Base-by-base conservation (phyloP, 2,113 vertebrate species). In the Nothocercus julius region DNA sequence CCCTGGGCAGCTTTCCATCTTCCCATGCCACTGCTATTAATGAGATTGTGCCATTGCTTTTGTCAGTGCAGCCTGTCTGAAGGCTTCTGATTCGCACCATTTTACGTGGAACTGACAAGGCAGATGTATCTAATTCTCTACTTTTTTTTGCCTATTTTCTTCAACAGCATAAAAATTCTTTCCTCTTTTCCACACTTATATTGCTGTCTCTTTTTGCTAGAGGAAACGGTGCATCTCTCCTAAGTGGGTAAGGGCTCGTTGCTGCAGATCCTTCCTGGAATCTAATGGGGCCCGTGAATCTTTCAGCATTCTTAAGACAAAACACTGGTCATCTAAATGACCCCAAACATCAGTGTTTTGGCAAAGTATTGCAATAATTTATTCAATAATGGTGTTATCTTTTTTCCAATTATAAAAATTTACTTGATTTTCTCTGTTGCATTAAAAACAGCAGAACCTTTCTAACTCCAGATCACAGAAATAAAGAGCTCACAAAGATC, bases 1-100 rank as follows among this genome's bases (percentile, higher is more conserved):
- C 93, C 74, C 74, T 38, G 77, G 90, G 94, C 88, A 93, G 81
- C 36, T 85, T 82, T 95, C 83, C 83, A 80, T 96, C 90, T 90
- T 94, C 42, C 77, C 58, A 7, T 81, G 66, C 53, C 30, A 70
- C 68, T 82, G 36, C 22, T 76, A 63, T 91, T 87, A 96, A 96
- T 89, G 78, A 95, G 59, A 90, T 94, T 92, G 79, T 70, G 63
- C 45, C 75, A 30, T 72, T 82, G 67, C 38, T 82, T 84, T 49
- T 44, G 53, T 92, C 3, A 1, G 86, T 82, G 73, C 34, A 68
- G 88, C n/a, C 44, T 89, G 84, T 66, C 69, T 85, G 73, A 90
- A 76, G 66, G 19, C 64, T 89, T 93, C 76, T 74, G 84, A 85
- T 73, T 89, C 30, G 70, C 79, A 68, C 16, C 13, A 42, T 81